Base-by-base conservation (phyloP, 2,113 vertebrate genomes). In the Caloenas nicobarica region DNA sequence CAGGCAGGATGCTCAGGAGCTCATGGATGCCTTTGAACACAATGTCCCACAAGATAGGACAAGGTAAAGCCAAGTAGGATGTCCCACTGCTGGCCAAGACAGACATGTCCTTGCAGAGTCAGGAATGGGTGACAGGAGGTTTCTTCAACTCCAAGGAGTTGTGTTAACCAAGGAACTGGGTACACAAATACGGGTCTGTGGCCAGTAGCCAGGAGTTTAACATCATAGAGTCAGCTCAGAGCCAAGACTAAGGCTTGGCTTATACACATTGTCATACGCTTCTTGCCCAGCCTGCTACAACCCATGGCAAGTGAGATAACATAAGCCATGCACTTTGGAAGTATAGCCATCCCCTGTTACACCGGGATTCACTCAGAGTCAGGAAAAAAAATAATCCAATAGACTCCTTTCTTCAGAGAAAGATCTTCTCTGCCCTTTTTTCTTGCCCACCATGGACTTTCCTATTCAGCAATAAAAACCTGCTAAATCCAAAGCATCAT, bases 221-320 rank as follows among this genome's bases (percentile, higher is more conserved):
- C 42, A 44, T 44, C 16, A 7, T 17, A 44, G 42, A 24, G 44
- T 60, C 58, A 81, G 17, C 60, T 73, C 44, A 7, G 22, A 73
- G 51, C 9, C 44, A 33, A 58, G 60, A 38, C 26, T 26, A 60
- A 66, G 14, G 7, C 42, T 44, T 44, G 16, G 42, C 42, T 44
- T 44, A 44, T 17, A 38, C 1, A 2, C 0, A 0, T 40, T 23
- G 31, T 23, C 56, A 57, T 4, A 18, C 5, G 11, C 23, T 46
- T 54, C 31, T 58, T 21, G 21, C 31, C 36, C 42, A 72, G 33
- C 38, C n/a, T 54, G 23, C 26, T 26, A 69, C 5, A 54, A 17
- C 22, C 19, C 6, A 2, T 8, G 16, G 46, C 13, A 61, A 68
- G 5, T 10, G 34, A 44, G n/a, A 13, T 13, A 13, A 11, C 3